Percentiles rank a stretch among this genome's conserved stretches.
Conservation (phyloP, 2,888 invertebrate genomes). For the Noctua janthina region DNA sequence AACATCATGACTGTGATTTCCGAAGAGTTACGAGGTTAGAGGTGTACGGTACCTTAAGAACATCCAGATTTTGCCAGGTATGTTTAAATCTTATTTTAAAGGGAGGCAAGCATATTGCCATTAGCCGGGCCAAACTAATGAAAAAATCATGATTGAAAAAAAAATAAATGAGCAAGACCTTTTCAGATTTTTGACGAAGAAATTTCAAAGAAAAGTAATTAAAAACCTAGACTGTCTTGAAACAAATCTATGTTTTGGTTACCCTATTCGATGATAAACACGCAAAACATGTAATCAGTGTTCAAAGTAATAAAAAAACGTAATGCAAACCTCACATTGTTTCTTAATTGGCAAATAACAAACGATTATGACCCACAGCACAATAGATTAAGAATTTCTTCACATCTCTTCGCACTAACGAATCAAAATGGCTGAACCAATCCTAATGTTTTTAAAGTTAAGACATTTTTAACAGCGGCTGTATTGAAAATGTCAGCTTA, state of each 20-base stretch:
- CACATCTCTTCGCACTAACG: constrained; percentile 18
- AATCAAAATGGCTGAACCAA: constrained; percentile 46
- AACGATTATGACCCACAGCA: constrained; percentile 13
- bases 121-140: too few species aligned
- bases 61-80: too few species aligned
- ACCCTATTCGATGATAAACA: background rate
- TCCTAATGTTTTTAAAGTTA: constrained; percentile 13
- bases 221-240: background rate
- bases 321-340: constrained; percentile 30
- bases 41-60: too few species aligned
- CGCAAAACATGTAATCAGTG: constrained; percentile 19
- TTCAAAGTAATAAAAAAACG: constrained; percentile 24
- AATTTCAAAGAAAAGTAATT: background rate
- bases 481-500: constrained; percentile 13
- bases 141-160: background rate
- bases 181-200: background rate
- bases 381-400: constrained; percentile 40
- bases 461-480: constrained; percentile 7
- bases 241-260: background rate
- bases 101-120: too few species aligned
- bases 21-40: too few species aligned
- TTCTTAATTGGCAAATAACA: constrained; percentile 35
- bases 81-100: too few species aligned
- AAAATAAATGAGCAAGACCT: too few species aligned
- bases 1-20: too few species aligned